Conservation (phyloP, 2,888 invertebrate species). For the Diachrysia chrysitis region DNA sequence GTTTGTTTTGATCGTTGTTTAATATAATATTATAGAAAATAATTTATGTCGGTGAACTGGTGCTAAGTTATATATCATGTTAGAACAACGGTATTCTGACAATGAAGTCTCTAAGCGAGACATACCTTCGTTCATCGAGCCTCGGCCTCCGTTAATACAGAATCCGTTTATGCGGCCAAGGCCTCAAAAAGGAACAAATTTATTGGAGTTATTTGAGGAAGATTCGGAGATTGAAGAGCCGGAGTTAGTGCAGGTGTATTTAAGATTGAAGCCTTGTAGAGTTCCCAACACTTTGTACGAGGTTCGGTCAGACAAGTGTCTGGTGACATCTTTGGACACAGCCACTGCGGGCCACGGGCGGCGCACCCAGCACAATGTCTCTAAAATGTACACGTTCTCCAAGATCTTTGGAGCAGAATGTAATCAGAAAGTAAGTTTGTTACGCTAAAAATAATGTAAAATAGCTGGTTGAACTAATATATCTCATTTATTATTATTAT, state of each 20-base stretch:
- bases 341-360: conserved; percentile 80
- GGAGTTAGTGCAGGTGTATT: conserved; percentile 86
- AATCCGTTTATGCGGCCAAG: conserved; percentile 85
- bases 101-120: conserved; percentile 73
- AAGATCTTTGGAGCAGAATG: conserved; percentile 79
- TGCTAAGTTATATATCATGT: conserved; percentile 59
- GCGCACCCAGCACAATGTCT: conserved; percentile 83
- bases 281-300: conserved; percentile 77
- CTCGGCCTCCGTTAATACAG: conserved; percentile 80
- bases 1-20: conserved; percentile 52
- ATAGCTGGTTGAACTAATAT: background rate
- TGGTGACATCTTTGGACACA: conserved; percentile 80
- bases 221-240: conserved; percentile 78
- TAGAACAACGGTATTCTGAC: conserved; percentile 74
- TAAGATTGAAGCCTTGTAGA: conserved; percentile 86
- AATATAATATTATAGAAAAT: conserved; percentile 5
- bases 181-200: conserved; percentile 81
- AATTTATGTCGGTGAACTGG: conserved; percentile 18
- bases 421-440: conserved; percentile 76
- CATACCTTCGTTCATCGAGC: conserved; percentile 86
- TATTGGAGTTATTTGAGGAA: conserved; percentile 80
- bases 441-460: background rate
- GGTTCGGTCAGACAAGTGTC: conserved; percentile 76
- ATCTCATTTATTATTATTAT: background rate
- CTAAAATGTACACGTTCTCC: conserved; percentile 85